Base-by-base conservation (phyloP, 2,888 invertebrate genomes). In the Thera britannica region DNA sequence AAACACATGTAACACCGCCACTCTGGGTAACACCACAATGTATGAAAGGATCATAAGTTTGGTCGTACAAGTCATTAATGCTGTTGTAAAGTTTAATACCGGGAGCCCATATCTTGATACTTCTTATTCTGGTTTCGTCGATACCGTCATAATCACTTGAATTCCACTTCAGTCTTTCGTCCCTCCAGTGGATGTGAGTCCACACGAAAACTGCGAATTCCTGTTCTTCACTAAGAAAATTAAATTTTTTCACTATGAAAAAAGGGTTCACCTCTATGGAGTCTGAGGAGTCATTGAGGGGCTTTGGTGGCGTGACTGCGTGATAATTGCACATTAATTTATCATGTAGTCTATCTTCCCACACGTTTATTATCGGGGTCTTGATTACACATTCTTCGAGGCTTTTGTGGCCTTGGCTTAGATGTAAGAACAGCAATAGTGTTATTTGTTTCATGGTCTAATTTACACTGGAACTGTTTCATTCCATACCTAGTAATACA, bases 161-260 rank as follows among this genome's bases (percentile, higher is more conserved):
- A n/a, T 85, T 73, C 87, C 87, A 87, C 62, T 71, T 72, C 3
- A 85, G 68, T n/a, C 83, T 75, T 0, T 75, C 61, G n/a, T 87
- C 83, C 0, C 11, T 55, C 83, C 84, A 87, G 0, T 41, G 2
- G 0, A 82, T 4, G 0, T 56, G 44, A 23, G 76, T 68, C 79
- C 76, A 76, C 2, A 67, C 76, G 11, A 74, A 66, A 0, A 80
- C 63, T 0, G 68, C 59, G 23, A 90, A 80, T 0, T 72, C 44
- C 51, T 82, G 79, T 38, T 78, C 71, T 0, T 76, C 68, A 11
- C 72, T 74, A 38, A 78, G 70, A 7, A 83, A 84, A 2, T 54
- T 57, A 55, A 89, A 87, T 0, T 70, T 69, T 67, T 78, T 82
- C 11, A 89, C 48, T 0, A 34, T 5, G 55, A 86, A 82, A 0